phyloP scores from a whole-genome alignment of 2,113 vertebrate species.

The Heteronetta atricapilla region DNA sequence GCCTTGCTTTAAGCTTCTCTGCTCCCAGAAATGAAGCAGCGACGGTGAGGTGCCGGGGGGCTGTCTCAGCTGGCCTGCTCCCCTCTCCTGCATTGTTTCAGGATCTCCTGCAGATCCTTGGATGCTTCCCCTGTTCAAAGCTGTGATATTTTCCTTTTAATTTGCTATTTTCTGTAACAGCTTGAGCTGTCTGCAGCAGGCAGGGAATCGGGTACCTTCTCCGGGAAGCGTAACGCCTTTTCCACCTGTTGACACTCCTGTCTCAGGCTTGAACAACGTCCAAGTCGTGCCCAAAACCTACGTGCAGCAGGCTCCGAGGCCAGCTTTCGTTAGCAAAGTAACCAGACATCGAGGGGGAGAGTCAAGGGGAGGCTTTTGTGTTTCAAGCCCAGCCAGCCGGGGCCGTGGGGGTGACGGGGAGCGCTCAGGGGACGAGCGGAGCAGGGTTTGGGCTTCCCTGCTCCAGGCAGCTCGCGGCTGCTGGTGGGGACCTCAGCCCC shows the following conservation, averaged over 20 bases:
- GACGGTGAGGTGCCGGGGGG: neutral
- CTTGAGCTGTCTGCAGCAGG: accelerated
- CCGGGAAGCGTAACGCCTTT: neutral
- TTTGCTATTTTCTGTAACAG: accelerated
- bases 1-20: neutral
- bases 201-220: neutral
- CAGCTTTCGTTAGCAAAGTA: neutral
- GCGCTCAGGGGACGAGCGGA: neutral
- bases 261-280: accelerated
- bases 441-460: neutral
- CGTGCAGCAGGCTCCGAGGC: neutral
- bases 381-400: neutral
- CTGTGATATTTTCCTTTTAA: neutral
- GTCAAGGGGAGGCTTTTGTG: too few species aligned
- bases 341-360: neutral
- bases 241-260: neutral
- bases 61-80: neutral
- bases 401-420: accelerated
- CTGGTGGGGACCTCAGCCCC: accelerated
- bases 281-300: accelerated
- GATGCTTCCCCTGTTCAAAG: accelerated
- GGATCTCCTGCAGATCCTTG: neutral
- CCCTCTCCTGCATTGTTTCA: neutral
- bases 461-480: too few species aligned
- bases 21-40: neutral